Base-by-base conservation (phyloP, 2,888 invertebrate genomes). In the Cantharis rufa region DNA sequence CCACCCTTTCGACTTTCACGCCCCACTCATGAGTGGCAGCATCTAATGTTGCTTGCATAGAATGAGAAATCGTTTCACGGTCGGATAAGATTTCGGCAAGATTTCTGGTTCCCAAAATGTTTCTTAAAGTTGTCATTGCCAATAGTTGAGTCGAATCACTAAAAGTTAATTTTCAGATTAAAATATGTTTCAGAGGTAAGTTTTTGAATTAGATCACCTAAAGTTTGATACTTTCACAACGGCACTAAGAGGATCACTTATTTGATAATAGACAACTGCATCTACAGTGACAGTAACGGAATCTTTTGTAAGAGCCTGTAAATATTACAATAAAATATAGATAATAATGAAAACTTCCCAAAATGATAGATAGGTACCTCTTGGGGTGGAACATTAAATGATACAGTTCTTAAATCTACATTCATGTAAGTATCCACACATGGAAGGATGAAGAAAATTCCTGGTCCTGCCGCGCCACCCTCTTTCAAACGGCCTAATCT, bases 381-480 rank as follows among this genome's bases (percentile, higher is more conserved):
- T 90, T 98, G 98, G 0, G 98, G 97, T 66, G 98, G 97, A 0
- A 98, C 97, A 89, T 98, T 97, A 86, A 98, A 98, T 0, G 97
- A 96, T 0, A 98, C 95, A 0, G 97, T 97, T 79, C 98, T 91
- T 76, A 98, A 89, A 88, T 98, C 98, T 62, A 98, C 96, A 88
- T 96, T 97, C 76, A 95, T 93, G 87, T 97, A 98, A 69, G 93
- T 94, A 86, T 98, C 98, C 74, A 98, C 94, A 88, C 98, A 99
- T 0, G 98, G 98, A 79, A 98, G 90, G 10, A 98, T 93, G 88
- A 98, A 98, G 88, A 98, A 98, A 80, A 97, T 93, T 1, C 97
- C 97, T 13, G 95, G 93, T 0, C 96, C 96, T 81, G 94, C 90
- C 1, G 95, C 94, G 2, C 94, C 95, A 1, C 95, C 95, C 80